Percentiles rank a stretch among this genome's conserved stretches.
Evolutionary conservation across 2,113 vertebrate genomes (phyloP).

Genomic region (Oryzias curvinotus): DNA sequence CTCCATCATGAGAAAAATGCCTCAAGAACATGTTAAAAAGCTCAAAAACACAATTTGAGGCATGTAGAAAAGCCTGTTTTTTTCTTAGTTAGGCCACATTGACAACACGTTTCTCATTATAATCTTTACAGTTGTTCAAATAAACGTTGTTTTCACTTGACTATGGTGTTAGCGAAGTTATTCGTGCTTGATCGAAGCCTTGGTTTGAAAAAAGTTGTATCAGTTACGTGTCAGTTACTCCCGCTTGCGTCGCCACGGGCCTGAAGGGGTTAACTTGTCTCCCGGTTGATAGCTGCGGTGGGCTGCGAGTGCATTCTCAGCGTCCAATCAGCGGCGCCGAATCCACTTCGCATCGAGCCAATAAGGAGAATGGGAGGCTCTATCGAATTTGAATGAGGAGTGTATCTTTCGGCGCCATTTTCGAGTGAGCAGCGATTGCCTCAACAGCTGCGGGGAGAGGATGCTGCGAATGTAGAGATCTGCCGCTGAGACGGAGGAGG

Average conservation of each 20-base stretch:
- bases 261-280: constrained; percentile 51
- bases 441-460: constrained; percentile 77
- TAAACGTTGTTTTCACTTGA: too few relatives aligned
- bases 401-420: constrained; percentile 98
- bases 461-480: constrained; percentile 59
- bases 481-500: constrained; percentile 32
- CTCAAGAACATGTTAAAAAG: too few relatives aligned
- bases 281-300: constrained; percentile 57
- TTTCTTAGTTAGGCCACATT: too few relatives aligned
- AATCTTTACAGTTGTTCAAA: too few relatives aligned
- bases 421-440: constrained; percentile 88
- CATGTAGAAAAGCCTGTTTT: too few relatives aligned
- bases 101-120: too few relatives aligned
- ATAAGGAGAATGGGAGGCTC: constrained; percentile 82
- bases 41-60: too few relatives aligned
- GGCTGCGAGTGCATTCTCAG: constrained; percentile 79
- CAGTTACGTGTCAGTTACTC: too few relatives aligned
- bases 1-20: too few relatives aligned
- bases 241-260: constrained; percentile 1
- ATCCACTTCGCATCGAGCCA: constrained; percentile 77
- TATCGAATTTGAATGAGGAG: constrained; percentile 98
- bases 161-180: too few relatives aligned
- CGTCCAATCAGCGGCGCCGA: constrained; percentile 72
- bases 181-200: too few relatives aligned
- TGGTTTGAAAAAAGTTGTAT: too few relatives aligned